Evolutionary conservation across 1,140 invertebrate genomes (phyloP), one percentile per base, ranked within the genome.

Genomic region (Sinella curviseta): DNA sequence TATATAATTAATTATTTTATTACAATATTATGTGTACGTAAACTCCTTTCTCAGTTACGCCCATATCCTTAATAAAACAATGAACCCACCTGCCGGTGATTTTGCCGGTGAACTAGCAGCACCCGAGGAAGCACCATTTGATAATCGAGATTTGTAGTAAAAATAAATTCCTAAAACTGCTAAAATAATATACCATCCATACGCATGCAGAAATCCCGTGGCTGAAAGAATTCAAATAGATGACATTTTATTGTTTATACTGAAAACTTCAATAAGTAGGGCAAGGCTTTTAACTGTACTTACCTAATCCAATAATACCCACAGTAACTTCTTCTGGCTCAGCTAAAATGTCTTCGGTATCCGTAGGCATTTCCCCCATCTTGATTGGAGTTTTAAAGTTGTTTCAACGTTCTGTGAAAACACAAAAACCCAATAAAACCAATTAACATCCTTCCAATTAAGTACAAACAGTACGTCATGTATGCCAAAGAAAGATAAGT

Each of bases 141-240:
- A 14, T 30, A 30, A 2, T 33, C 31, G 26, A 60, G 12, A 17
- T n/a, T 33, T 70, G 14, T 16, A 33, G 30, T 70, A 54, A 34
- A 76, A 79, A 31, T 76, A 76, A 28, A 67, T 3, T 20, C 55
- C 78, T n/a, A 36, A 14, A 0, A 1, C 65, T 16, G 67, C 76
- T 35, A 34, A 65, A 16, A 80, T 35, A 35, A 80, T 30, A 33
- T 77, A 80, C 79, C 79, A 80, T 8, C 79, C 79, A 57, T 80
- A 70, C 1, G 65, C 31, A 2, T 70, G 65, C 24, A 70, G 65
- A 4, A 70, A 70, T 8, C 28, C 24, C 12, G 31, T 14, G 4
- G 31, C 65, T 70, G 24, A 1, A 70, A 70, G 12, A 70, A 33
- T 70, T 4, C 12, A 3, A 70, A 70, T n/a, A n/a, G n/a, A n/a